Conservation (phyloP, 2,888 invertebrate genomes). For the Pollenia labialis region DNA sequence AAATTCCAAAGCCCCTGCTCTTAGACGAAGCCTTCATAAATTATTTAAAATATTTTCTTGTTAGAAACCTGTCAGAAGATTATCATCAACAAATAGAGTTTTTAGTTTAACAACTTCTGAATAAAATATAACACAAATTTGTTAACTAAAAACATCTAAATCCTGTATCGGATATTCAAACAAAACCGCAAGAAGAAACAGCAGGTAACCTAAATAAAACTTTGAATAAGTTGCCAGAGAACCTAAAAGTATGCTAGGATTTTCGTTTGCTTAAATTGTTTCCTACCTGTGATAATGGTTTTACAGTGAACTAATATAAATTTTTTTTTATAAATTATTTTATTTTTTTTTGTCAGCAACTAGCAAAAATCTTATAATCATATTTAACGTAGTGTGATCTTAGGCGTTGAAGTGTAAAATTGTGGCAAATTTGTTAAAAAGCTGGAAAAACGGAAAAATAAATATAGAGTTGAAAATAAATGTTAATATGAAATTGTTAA, state of each 20-base stretch:
- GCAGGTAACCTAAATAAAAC: slow-evolving; percentile 25
- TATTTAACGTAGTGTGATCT: slow-evolving; percentile 71
- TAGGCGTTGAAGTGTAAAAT: slow-evolving; percentile 77
- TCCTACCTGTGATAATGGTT: background rate
- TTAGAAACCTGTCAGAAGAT: slow-evolving; percentile 53
- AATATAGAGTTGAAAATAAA: slow-evolving; percentile 13
- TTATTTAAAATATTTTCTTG: slow-evolving; percentile 40
- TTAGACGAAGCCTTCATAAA: background rate
- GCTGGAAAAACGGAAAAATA: slow-evolving; percentile 50
- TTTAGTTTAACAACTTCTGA: slow-evolving; percentile 16
- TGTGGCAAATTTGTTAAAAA: slow-evolving; percentile 69
- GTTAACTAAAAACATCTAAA: background rate
- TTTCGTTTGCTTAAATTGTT: slow-evolving; percentile 9
- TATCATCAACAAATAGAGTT: slow-evolving; percentile 45
- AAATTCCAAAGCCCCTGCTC: slow-evolving; percentile 20
- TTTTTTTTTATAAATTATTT: slow-evolving; percentile 17
- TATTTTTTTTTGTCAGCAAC: background rate
- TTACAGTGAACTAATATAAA: slow-evolving; percentile 7
- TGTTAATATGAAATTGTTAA: slow-evolving; percentile 32
- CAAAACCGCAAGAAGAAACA: slow-evolving; percentile 45
- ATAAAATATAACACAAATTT: slow-evolving; percentile 12
- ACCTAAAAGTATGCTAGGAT: slow-evolving; percentile 48
- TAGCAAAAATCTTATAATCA: slow-evolving; percentile 42
- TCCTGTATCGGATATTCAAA: background rate
- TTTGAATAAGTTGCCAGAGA: background rate